Evolutionary conservation across 2,113 vertebrate genomes (phyloP), one percentile per base, ranked within the genome.

Genomic region (Buteo buteo): DNA sequence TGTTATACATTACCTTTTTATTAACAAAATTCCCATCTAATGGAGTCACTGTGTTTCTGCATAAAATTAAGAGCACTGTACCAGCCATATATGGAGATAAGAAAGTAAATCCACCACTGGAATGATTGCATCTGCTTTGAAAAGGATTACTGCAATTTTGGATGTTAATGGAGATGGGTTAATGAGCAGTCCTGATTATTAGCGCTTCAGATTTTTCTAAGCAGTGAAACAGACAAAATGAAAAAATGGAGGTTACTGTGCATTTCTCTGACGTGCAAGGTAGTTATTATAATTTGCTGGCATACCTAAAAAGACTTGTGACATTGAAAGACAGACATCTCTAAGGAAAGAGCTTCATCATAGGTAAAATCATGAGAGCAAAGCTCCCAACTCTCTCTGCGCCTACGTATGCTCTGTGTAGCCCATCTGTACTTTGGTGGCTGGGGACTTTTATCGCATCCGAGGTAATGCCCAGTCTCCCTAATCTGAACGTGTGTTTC

Each of bases 1-100:
- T 97, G 88, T 86, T 93, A 86, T 87, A 80, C 76, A 94, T 95
- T 89, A 96, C 62, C 59, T 90, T 91, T 90, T 95, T 96, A 94
- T 94, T 95, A 97, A 93, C 79, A 90, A 91, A 88, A 88, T 93
- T 79, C 74, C 66, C 93, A 47, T 95, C 92, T 96, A 93, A 90
- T 87, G 84, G 71, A 96, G 87, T 86, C 78, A 90, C 66, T 55
- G 47, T 84, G 34, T 88, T 94, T 90, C 95, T 95, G 79, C 88
- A 74, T 93, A 94, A 94, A 97, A 94, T 95, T 91, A 96, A 95
- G 73, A 91, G 78, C 45, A 82, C 50, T 77, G 22, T 84, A 88
- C 15, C 61, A 87, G 20, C 89, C 91, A 89, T 96, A 96, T 89
- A 91, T 79, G 93, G 88, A 91, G 81, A 91, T 83, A 93, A 94